phyloP scores from a whole-genome alignment of 1,140 invertebrate species.

The Atta colombica region DNA sequence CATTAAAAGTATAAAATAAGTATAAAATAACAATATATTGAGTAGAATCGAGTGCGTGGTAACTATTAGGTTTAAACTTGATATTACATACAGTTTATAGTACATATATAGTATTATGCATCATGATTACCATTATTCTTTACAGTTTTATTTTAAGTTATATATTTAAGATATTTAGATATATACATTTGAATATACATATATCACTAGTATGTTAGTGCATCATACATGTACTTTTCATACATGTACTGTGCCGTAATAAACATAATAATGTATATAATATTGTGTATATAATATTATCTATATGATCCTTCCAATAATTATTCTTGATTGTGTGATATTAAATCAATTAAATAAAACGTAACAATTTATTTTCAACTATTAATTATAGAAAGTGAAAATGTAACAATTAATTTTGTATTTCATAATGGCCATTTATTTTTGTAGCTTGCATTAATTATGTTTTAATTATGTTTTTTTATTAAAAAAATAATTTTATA shows the following conservation, averaged over 20 bases:
- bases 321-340: neutral
- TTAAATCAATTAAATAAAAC: neutral
- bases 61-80: no score
- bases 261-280: slow-evolving; percentile 63
- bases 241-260: slow-evolving; percentile 62
- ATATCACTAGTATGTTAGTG: slow-evolving; percentile 59
- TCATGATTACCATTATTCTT: neutral
- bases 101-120: no score
- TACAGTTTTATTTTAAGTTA: neutral
- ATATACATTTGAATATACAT: neutral
- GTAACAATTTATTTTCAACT: neutral
- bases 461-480: neutral
- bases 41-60: no score
- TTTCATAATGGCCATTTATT: neutral
- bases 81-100: no score
- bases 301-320: neutral
- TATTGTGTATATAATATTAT: slow-evolving; percentile 6
- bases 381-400: no score
- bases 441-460: neutral
- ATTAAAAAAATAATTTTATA: neutral
- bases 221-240: slow-evolving; percentile 53
- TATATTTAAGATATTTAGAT: slow-evolving; percentile 29
- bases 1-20: no score
- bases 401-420: no score
- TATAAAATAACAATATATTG: no score